Percentiles rank a stretch among this genome's conserved stretches.
phyloP scores from a whole-genome alignment of 2,113 vertebrate genomes.

The Geococcyx californianus region DNA sequence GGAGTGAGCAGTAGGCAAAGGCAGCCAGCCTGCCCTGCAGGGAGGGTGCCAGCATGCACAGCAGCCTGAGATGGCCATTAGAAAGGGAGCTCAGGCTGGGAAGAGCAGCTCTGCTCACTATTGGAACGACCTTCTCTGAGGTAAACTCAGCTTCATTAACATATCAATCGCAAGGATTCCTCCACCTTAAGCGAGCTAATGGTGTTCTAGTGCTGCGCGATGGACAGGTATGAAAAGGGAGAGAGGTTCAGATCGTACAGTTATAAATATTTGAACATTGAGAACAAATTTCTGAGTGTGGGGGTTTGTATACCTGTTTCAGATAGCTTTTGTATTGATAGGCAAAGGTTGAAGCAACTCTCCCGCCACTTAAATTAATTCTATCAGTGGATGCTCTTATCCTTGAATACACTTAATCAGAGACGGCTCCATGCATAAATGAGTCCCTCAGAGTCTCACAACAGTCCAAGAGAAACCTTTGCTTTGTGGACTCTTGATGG shows the following conservation, averaged over 20 bases:
- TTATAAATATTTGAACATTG: slow-evolving; percentile 51
- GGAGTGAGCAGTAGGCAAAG: slow-evolving; percentile 47
- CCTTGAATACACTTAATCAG: slow-evolving; percentile 47
- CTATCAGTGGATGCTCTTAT: slow-evolving; percentile 33
- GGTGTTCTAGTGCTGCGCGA: not conserved
- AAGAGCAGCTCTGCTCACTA: slow-evolving; percentile 20
- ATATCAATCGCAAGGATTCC: slow-evolving; percentile 18
- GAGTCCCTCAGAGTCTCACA: slow-evolving; percentile 19
- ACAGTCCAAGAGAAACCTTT: not conserved
- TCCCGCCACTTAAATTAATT: slow-evolving; percentile 32
- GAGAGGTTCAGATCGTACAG: not conserved
- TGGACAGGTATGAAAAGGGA: slow-evolving; percentile 29
- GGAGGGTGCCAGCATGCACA: not conserved
- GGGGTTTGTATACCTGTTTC: slow-evolving; percentile 17
- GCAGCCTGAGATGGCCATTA: slow-evolving; percentile 35
- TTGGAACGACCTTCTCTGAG: slow-evolving; percentile 53
- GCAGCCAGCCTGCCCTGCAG: slow-evolving; percentile 42
- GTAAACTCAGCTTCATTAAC: slow-evolving; percentile 48
- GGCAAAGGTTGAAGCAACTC: slow-evolving; percentile 20
- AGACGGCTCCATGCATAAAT: slow-evolving; percentile 42
- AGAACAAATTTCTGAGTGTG: not conserved
- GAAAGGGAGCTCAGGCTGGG: slow-evolving; percentile 26
- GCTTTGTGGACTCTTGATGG: not conserved
- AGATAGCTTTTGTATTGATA: slow-evolving; percentile 20
- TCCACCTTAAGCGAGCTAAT: slow-evolving; percentile 49